These are phyloP conservation scores for Sanderia malayensis DNA, from an alignment of 30 jellyfish, hydroid and myxozoan genomes.

Conservation along the genomic window DNA sequence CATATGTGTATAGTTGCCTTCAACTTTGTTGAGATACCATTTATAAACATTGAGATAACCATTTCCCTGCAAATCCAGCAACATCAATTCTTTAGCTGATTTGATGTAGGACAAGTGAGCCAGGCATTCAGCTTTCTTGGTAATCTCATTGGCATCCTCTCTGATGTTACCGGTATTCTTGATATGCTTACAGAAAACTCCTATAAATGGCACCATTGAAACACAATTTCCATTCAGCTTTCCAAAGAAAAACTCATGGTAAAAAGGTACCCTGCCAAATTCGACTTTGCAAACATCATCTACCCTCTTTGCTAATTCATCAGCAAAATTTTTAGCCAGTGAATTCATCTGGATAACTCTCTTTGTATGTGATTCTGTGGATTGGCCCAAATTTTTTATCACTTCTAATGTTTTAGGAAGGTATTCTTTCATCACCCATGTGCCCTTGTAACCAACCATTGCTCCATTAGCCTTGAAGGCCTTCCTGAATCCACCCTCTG, in stretches of 20 bases:
- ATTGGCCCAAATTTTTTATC: neutral
- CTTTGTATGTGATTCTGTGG: conserved; percentile 8
- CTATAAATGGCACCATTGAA: conserved; percentile 4
- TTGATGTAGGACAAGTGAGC: neutral
- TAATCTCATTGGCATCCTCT: neutral
- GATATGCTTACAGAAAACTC: neutral
- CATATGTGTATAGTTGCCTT: no score
- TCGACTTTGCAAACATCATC: conserved; percentile 7
- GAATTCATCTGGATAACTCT: conserved; percentile 12
- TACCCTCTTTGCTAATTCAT: conserved; percentile 1
- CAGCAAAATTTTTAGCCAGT: conserved; percentile 13
- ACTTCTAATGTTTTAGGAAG: conserved; percentile 1
- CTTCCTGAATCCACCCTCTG: conserved; percentile 14
- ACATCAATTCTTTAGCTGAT: conserved; percentile 2
- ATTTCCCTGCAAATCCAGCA: conserved; percentile 10
- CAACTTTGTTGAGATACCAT: no score
- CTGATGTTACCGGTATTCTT: neutral
- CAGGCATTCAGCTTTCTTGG: neutral
- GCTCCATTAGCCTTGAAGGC: conserved; percentile 11
- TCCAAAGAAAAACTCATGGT: conserved; percentile 1
- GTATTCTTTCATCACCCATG: conserved; percentile 4
- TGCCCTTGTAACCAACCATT: neutral
- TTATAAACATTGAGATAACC: neutral
- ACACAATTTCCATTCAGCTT: neutral
- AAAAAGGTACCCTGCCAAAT: conserved; percentile 9